Evolutionary conservation across 2,113 vertebrate species (phyloP).

Genomic region (Plotosus lineatus): DNA sequence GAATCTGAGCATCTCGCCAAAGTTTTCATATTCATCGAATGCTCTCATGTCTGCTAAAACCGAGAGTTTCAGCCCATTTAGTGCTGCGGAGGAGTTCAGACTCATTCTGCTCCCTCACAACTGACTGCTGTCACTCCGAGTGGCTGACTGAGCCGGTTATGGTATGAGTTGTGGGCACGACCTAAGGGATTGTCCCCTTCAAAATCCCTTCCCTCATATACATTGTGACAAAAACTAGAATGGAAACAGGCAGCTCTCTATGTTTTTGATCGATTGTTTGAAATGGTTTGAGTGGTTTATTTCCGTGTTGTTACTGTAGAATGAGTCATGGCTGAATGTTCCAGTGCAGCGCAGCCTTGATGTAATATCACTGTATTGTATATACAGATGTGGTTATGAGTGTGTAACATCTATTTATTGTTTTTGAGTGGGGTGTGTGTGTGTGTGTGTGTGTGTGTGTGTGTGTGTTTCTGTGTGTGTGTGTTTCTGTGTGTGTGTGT

Average conservation of each 20-base stretch:
- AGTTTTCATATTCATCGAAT: background rate
- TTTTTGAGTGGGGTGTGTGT: background rate
- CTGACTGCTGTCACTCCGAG: background rate
- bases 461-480: background rate
- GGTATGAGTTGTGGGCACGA: slow-evolving; percentile 33
- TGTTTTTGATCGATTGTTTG: slow-evolving; percentile 37
- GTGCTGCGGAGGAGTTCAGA: slow-evolving; percentile 21
- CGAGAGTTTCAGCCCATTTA: slow-evolving; percentile 35
- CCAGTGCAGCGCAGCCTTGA: background rate
- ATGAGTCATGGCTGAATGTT: slow-evolving; percentile 35
- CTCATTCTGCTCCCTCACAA: slow-evolving; percentile 18
- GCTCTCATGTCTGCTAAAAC: slow-evolving; percentile 24
- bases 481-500: slow-evolving; percentile 20
- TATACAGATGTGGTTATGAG: slow-evolving; percentile 24
- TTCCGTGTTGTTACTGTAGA: slow-evolving; percentile 49
- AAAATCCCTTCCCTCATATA: slow-evolving; percentile 40
- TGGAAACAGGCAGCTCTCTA: slow-evolving; percentile 33
- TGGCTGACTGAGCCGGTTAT: slow-evolving; percentile 27
- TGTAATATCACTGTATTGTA: slow-evolving; percentile 28
- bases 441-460: slow-evolving; percentile 13
- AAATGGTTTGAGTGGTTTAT: slow-evolving; percentile 35
- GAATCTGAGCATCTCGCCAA: background rate
- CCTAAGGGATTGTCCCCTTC: slow-evolving; percentile 40
- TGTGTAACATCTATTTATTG: slow-evolving; percentile 7
- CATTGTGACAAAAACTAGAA: slow-evolving; percentile 16